Evolutionary conservation across 1,140 invertebrate species (phyloP).

Genomic region (Hyles euphorbiae): DNA sequence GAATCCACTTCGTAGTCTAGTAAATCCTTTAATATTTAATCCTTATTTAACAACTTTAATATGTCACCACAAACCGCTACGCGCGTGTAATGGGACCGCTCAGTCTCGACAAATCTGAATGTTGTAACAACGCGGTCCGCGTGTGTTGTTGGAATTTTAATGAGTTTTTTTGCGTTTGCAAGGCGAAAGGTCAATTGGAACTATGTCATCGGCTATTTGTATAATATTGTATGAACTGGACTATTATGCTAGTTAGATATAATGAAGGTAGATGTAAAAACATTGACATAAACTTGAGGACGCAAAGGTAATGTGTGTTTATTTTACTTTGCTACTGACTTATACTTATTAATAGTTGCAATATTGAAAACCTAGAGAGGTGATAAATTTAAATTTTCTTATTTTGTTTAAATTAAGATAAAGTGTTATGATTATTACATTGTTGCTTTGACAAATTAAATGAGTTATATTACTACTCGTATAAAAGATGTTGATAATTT

Average conservation of each 20-base stretch:
- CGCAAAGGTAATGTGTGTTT: neutral
- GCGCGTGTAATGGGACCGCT: neutral
- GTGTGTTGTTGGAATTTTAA: constrained; percentile 12
- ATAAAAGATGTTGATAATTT: no score
- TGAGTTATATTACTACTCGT: no score
- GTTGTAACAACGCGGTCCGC: constrained; percentile 3
- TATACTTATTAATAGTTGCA: neutral
- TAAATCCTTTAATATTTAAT: no score
- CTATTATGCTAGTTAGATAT: constrained; percentile 1
- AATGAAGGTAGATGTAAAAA: neutral
- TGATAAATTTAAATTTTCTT: no score
- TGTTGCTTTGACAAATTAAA: no score
- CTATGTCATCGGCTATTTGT: constrained; percentile 11
- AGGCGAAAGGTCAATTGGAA: constrained; percentile 8
- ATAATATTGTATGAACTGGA: constrained; percentile 2
- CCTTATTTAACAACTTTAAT: no score
- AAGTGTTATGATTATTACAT: no score
- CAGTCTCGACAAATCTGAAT: constrained; percentile 1
- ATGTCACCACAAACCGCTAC: no score
- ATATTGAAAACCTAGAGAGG: neutral
- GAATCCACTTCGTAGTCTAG: no score
- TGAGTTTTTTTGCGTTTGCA: constrained; percentile 10
- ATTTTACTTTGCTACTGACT: neutral
- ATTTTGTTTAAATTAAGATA: no score
- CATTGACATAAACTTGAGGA: constrained; percentile 1